Base-by-base conservation (phyloP, 2,797 vertebrate species). In the Aselliscus stoliczkanus region DNA sequence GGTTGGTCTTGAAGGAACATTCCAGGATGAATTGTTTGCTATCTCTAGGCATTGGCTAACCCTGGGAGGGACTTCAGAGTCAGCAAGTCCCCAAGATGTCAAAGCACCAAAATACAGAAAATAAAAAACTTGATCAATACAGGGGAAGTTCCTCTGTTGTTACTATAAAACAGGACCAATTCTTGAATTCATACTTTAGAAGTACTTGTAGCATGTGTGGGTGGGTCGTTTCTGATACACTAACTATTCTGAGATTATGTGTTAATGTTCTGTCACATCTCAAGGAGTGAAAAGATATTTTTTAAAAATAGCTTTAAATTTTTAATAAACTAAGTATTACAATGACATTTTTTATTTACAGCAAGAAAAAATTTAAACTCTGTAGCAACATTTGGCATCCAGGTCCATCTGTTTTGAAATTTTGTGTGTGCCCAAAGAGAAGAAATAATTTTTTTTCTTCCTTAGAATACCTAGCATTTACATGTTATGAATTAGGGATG, bases 291-390 rank as follows among this genome's bases (percentile, higher is more conserved):
- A 73, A 69, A 44, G 15, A 17, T 37, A 90, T 4, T 39, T 86
- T 50, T 72, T 34, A 76, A 58, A 23, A 58, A 64, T 72, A 81
- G n/a, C 14, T 88, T 91, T 94, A 82, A 76, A 27, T 85, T 50
- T 54, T 91, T 83, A 54, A 44, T 58, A 82, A 47, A 65, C 42
- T 42, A 29, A 80, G 12, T 52, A 67, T 65, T 94, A 62, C 15
- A 79, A 50, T 79, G 52, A 29, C 27, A 90, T 47, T 96, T 95
- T 65, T 34, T 87, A 80, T 83, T 94, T 87, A 81, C 60, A 91
- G 75, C 29, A 86, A 86, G 52, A 64, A 47, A 62, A 79, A 50
- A 54, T 72, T 31, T 65, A 81, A 92, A 90, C n/a, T 92, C 39
- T 70, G 47, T 14, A 79, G 44, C 44, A 79, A 31, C 47, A 62